Evolutionary conservation across 2,113 vertebrate genomes (phyloP).

Genomic region (Aramus guarauna): DNA sequence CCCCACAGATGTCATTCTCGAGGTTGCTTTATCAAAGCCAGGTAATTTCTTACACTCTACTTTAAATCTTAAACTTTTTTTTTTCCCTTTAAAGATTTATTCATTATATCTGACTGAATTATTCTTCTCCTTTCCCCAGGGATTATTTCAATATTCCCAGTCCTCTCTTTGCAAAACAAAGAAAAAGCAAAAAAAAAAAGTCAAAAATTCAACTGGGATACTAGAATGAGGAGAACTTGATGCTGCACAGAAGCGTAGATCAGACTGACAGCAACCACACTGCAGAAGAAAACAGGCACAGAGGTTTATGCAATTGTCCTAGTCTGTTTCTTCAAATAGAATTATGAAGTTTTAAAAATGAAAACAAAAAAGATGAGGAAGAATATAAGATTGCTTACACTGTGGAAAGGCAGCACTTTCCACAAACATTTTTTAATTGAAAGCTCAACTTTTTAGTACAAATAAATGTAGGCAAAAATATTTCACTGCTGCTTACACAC

Average conservation of each 20-base stretch:
- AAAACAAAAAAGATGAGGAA: neutral
- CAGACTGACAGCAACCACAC: neutral
- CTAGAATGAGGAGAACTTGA: neutral
- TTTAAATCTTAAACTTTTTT: neutral
- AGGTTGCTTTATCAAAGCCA: neutral
- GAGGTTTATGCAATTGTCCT: neutral
- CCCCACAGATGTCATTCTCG: neutral
- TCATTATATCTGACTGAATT: neutral
- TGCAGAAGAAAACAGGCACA: neutral
- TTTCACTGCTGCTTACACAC: neutral
- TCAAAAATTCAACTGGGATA: neutral
- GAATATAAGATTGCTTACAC: neutral
- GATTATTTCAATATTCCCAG: neutral
- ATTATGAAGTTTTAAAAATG: neutral
- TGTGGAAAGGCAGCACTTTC: neutral
- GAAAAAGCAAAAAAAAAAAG: neutral
- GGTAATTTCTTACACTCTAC: neutral
- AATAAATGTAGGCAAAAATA: neutral
- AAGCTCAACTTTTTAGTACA: neutral
- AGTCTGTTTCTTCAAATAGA: neutral
- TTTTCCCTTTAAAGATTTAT: neutral
- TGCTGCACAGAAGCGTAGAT: fast-evolving
- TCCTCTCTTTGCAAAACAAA: neutral
- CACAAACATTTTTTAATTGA: neutral
- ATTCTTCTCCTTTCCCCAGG: neutral